phyloP scores from a whole-genome alignment of 2,113 vertebrate species.

The Dunckerocampus dactyliophorus region DNA sequence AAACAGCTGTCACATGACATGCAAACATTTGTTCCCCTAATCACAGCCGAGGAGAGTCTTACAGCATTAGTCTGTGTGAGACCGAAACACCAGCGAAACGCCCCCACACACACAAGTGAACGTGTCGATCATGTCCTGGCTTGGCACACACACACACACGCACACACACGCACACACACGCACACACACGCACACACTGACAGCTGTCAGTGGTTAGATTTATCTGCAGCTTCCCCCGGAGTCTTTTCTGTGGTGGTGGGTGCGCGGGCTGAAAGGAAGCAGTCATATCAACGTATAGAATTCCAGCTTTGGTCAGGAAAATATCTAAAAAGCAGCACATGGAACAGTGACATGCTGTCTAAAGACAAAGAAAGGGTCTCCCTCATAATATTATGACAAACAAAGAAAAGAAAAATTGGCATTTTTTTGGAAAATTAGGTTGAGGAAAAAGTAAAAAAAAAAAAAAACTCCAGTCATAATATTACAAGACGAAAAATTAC shows the following conservation, averaged over 20 bases:
- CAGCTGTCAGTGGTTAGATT: conserved; percentile 51
- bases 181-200: conserved; percentile 25
- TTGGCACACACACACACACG: conserved; percentile 1
- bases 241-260: conserved; percentile 4
- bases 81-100: not conserved
- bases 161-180: conserved; percentile 6
- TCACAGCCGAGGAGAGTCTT: conserved; percentile 40
- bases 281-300: not conserved
- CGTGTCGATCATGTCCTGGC: not conserved
- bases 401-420: too few relatives aligned
- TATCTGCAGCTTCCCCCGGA: conserved; percentile 22
- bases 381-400: too few relatives aligned
- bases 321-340: too few relatives aligned
- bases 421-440: too few relatives aligned
- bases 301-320: too few relatives aligned
- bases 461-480: too few relatives aligned
- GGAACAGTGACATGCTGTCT: too few relatives aligned
- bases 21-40: conserved; percentile 64
- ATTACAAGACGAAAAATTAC: too few relatives aligned
- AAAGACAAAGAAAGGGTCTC: too few relatives aligned
- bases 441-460: too few relatives aligned
- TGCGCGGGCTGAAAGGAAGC: not conserved
- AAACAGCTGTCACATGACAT: conserved; percentile 51
- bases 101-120: conserved; percentile 7
- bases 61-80: conserved; percentile 30